Percentiles rank a stretch among this genome's conserved stretches.
phyloP scores from a whole-genome alignment of 2,888 invertebrate genomes.

The Mimumesa dahlbomi region DNA sequence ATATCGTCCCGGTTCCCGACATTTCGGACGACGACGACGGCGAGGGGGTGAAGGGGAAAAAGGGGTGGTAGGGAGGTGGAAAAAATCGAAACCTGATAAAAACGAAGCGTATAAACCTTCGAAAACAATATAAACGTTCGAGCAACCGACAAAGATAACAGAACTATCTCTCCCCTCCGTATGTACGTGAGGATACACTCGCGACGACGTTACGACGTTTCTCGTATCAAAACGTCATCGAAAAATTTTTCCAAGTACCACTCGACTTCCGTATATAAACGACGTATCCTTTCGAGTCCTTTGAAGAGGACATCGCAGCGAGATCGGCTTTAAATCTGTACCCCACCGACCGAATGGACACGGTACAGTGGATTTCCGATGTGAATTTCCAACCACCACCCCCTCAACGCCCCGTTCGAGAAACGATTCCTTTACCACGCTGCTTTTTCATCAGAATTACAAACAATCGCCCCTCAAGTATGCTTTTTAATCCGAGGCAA shows the following conservation, averaged over 20 bases:
- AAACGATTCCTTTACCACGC: conserved; percentile 33
- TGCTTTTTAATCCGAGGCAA: conserved; percentile 62
- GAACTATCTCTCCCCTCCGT: no score
- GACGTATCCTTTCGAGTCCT: conserved; percentile 18
- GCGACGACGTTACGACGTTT: no score
- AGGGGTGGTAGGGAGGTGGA: no score
- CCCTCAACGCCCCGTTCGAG: conserved; percentile 1
- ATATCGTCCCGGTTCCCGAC: no score
- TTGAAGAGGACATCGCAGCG: conserved; percentile 1
- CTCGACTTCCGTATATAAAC: neutral
- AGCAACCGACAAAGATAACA: no score
- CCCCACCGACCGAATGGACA: conserved; percentile 13
- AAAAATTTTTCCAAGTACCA: neutral
- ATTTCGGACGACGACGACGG: no score
- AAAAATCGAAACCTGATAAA: no score
- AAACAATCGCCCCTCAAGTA: conserved; percentile 58
- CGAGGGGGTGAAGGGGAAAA: no score
- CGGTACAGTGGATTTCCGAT: conserved; percentile 19
- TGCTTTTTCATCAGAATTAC: conserved; percentile 58
- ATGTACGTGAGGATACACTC: no score
- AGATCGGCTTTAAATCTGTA: conserved; percentile 33
- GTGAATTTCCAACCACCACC: conserved; percentile 41
- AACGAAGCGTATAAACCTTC: no score
- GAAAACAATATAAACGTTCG: no score
- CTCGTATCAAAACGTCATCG: no score